A percentile compares a stretch with the other conserved stretches of the same genome.
These are phyloP conservation scores for Holothuria leucospilota DNA, from an alignment of 53 echinoderm and acorn worm genomes.

Conservation along the genomic window DNA sequence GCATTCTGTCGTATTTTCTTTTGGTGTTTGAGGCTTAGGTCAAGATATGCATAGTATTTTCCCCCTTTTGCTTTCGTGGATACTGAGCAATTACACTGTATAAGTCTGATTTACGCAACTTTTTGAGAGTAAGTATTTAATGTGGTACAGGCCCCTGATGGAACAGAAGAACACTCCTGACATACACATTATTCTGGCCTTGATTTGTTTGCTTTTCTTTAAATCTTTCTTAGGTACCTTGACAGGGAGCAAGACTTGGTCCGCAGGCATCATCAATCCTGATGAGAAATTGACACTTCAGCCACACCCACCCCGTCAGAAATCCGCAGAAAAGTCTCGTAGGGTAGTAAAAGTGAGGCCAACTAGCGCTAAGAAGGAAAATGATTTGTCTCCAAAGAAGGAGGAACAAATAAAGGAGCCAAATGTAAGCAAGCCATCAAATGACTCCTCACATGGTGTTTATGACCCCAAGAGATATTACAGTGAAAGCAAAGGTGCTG, in stretches of 20 bases:
- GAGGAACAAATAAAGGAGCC: not conserved
- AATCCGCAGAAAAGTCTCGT: constrained; percentile 85
- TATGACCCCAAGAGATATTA: constrained; percentile 54
- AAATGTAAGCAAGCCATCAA: not conserved
- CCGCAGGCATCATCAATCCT: constrained; percentile 56
- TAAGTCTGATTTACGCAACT: too few relatives aligned
- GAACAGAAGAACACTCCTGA: too few relatives aligned
- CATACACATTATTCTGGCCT: too few relatives aligned
- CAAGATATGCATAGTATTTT: too few relatives aligned
- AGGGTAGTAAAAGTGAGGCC: constrained; percentile 93
- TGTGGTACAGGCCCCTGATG: too few relatives aligned
- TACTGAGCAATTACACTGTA: too few relatives aligned
- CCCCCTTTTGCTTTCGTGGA: too few relatives aligned
- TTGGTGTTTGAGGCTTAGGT: too few relatives aligned
- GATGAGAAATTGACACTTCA: constrained; percentile 61
- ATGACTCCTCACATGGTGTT: not conserved
- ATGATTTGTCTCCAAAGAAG: constrained; percentile 30
- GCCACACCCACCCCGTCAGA: constrained; percentile 95
- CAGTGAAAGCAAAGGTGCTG: constrained; percentile 8
- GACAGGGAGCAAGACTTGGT: constrained; percentile 90
- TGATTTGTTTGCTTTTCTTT: not conserved
- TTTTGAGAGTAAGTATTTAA: too few relatives aligned
- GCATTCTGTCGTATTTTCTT: too few relatives aligned
- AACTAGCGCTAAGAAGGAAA: constrained; percentile 77
- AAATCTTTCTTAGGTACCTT: constrained; percentile 61